Base-by-base conservation (phyloP, 2,797 vertebrate species). In the Thamnophis elegans region DNA sequence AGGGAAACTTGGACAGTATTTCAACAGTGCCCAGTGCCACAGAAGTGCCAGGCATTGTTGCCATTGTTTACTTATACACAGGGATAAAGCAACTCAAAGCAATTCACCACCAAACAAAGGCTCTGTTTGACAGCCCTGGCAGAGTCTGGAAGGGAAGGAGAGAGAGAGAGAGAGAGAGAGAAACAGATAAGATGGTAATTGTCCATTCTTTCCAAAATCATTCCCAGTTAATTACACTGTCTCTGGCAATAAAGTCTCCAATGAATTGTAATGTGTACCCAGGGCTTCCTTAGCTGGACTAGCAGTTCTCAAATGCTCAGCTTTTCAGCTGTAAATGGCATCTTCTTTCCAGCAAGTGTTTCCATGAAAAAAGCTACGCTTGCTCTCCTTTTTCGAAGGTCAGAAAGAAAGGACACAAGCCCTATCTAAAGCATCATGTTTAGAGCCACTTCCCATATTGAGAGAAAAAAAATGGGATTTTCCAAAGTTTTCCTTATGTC, bases 171-270 rank as follows among this genome's bases (percentile, higher is more conserved):
- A 85, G 86, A n/a, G 56, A 82, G 60, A 26, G 85, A 54, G 85
- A 51, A 51, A 65, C 26, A 88, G 89, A 93, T 91, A 93, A 93
- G 47, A 89, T 85, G 86, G 55, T 89, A 93, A 93, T 93, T 93
- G 92, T 85, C 90, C 26, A 47, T 91, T 91, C 89, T 93, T 47
- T 91, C 58, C 68, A 85, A 62, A 91, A 90, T 91, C 87, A 93
- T 91, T 93, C 85, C 92, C 85, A 93, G 87, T 93, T 91, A 93
- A 93, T 93, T 93, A 89, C 90, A 89, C 58, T 88, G 92, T 85
- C 36, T 12, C 58, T 89, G 87, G 87, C 92, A 93, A 93, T 60
- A 89, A 91, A 53, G 56, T 93, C 87, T 93, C 92, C 51, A 90
- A 90, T 90, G 86, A 91, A 91, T 93, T 3, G 22, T 60, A 87